These are phyloP conservation scores for Lasioglossum morio DNA, from an alignment of 2,888 invertebrate genomes.

Conservation along the genomic window DNA sequence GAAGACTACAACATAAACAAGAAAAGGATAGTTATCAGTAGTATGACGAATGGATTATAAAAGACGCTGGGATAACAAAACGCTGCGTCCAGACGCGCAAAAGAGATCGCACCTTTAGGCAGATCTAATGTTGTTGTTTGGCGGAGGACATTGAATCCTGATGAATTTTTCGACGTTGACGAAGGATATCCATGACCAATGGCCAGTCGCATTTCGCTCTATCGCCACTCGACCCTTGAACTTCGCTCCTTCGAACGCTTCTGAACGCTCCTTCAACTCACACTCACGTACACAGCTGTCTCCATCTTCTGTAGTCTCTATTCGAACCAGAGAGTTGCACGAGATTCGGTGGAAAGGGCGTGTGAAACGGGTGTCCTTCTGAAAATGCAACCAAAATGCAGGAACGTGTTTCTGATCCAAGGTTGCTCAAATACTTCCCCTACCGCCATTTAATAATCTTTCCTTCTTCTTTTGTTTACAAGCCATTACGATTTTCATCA, in stretches of 20 bases:
- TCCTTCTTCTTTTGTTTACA: not conserved
- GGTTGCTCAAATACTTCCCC: not conserved
- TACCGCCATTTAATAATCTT: not conserved
- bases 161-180: not conserved
- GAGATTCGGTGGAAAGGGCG: not conserved
- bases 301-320: conserved; percentile 13
- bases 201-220: conserved; percentile 1
- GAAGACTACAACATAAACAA: no score
- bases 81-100: no score
- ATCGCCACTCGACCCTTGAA: conserved; percentile 10
- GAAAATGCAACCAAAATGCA: conserved; percentile 37
- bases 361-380: conserved; percentile 18
- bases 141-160: conserved; percentile 1
- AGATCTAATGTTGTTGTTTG: not conserved
- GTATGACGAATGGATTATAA: no score
- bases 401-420: conserved; percentile 9
- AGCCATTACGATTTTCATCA: no score
- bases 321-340: not conserved
- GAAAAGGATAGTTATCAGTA: no score
- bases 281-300: not conserved
- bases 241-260: conserved; percentile 32
- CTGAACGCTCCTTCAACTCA: conserved; percentile 7
- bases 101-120: not conserved
- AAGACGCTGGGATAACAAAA: no score
- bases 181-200: conserved; percentile 8